Evolutionary conservation across 2,113 vertebrate species (phyloP).

Genomic region (Sula dactylatra): DNA sequence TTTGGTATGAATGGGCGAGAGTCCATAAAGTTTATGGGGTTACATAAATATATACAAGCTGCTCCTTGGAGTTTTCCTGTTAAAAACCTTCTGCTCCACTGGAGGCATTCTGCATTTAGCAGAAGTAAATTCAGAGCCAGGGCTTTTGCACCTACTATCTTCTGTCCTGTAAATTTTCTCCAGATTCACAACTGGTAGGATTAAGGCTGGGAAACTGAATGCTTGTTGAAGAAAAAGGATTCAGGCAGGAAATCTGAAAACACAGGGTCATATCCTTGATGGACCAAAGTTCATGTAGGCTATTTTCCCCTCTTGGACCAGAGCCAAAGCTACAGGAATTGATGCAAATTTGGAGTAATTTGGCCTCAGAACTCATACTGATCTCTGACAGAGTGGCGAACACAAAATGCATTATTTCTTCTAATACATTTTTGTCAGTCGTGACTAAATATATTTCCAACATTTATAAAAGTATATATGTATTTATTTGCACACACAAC

Average conservation of each 20-base stretch:
- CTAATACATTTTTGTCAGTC: background rate
- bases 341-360: background rate
- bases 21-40: background rate
- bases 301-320: background rate
- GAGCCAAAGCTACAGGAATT: background rate
- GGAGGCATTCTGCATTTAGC: background rate
- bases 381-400: background rate
- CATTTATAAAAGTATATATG: background rate
- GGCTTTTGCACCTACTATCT: background rate
- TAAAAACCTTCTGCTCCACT: background rate
- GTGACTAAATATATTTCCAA: background rate
- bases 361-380: background rate
- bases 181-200: background rate
- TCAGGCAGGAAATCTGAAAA: slow-evolving; percentile 5
- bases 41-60: background rate
- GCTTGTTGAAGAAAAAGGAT: background rate
- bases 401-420: background rate
- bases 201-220: background rate
- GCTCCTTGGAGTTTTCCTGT: background rate
- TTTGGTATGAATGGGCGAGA: background rate
- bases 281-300: background rate
- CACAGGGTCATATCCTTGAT: background rate
- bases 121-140: background rate
- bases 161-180: background rate
- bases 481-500: background rate